Base-by-base conservation (phyloP, 2,888 invertebrate species). In the Ennomos quercinarius region DNA sequence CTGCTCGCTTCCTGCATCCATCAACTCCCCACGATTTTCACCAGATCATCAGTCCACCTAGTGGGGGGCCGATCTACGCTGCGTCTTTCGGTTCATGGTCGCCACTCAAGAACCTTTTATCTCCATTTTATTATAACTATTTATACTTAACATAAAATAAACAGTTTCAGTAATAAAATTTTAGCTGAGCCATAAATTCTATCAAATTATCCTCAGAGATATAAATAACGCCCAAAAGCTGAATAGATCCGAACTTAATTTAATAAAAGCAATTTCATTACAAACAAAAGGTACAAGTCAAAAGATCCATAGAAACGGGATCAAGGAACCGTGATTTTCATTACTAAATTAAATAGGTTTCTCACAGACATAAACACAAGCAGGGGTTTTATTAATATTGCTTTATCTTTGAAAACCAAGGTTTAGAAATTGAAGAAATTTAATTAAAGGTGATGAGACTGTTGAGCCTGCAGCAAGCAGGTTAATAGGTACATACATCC, bases 371-470 rank as follows among this genome's bases (percentile, higher is more conserved):
- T 62, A 67, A 64, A 72, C 55, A 74, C 60, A 74, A 78, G 76
- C 77, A 80, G 77, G 68, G 64, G 67, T 70, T 73, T 72, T 67
- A 75, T 71, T 71, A n/a, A n/a, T n/a, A 72, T 52, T 61, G 56
- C 55, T 51, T 48, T 47, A 57, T 48, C 66, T 72, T 78, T 76
- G 73, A 73, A 27, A 80, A 81, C 78, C 74, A 74, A 62, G 61
- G 64, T 77, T 76, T 67, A 64, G 64, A 70, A 67, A 70, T 72
- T 63, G 66, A 64, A 58, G 55, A 74, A 74, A 78, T 77, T 35
- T 12, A 41, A 13, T 77, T 75, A 77, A 10, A 37, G 9, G 37
- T 37, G 37, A 10, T 37, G 63, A 66, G 17, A 6, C 27, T 27
- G 27, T 1, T 27, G 17, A 17, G 27, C 27, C 6, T 27, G 27